Percentiles rank a stretch among this genome's conserved stretches.
These are phyloP conservation scores for Achatina immaculata DNA, from an alignment of 1,140 invertebrate genomes.

Conservation along the genomic window DNA sequence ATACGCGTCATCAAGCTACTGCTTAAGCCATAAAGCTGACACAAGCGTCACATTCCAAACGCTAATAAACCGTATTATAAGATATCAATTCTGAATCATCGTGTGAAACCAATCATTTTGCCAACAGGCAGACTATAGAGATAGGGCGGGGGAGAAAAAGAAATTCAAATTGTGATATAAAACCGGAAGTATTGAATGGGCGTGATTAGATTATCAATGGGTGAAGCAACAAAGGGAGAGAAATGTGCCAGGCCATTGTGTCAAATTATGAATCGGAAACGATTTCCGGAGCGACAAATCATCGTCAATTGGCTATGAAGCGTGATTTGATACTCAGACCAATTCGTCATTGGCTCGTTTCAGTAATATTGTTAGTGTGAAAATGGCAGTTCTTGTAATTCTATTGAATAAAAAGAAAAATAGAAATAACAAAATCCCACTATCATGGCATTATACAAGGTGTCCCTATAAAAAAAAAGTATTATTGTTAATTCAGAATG, in stretches of 20 bases:
- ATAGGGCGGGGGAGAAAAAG: too few relatives aligned
- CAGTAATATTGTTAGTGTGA: background rate
- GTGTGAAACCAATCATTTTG: background rate
- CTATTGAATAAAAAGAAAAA: too few relatives aligned
- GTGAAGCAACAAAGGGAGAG: background rate
- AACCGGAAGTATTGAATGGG: conserved; percentile 16
- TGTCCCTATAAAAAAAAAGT: too few relatives aligned
- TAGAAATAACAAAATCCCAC: too few relatives aligned
- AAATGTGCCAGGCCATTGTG: background rate
- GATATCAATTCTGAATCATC: conserved; percentile 1
- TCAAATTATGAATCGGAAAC: conserved; percentile 15
- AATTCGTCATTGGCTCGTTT: conserved; percentile 8
- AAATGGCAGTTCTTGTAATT: too few relatives aligned
- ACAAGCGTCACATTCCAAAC: background rate
- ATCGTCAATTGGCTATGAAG: conserved; percentile 16
- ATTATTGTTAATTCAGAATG: too few relatives aligned
- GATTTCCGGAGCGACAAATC: conserved; percentile 11
- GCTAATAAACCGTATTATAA: background rate
- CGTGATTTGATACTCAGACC: background rate
- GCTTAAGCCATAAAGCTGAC: background rate
- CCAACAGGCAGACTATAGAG: background rate
- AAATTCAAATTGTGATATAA: background rate
- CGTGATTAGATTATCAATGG: conserved; percentile 14
- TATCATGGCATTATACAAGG: too few relatives aligned
- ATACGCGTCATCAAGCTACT: too few relatives aligned